Conservation (phyloP, 2,888 invertebrate species). For the Heliconius aoede region DNA sequence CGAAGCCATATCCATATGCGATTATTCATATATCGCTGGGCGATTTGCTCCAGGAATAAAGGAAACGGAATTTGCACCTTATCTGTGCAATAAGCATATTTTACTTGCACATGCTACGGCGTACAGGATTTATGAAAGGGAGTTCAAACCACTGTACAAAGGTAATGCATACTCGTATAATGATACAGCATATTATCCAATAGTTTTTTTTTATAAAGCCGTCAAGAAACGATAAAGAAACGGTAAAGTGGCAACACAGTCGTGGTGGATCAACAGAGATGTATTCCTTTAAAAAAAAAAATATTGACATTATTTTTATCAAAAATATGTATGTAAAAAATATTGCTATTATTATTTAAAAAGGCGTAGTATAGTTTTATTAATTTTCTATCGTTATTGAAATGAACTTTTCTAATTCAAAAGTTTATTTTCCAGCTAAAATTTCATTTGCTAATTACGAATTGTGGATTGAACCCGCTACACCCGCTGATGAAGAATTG, state of each 20-base stretch:
- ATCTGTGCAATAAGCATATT: slow-evolving; percentile 85
- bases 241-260: no score
- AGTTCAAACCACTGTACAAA: slow-evolving; percentile 75
- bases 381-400: background rate
- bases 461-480: slow-evolving; percentile 76
- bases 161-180: slow-evolving; percentile 61
- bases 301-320: background rate
- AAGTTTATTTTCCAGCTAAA: slow-evolving; percentile 50
- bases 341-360: background rate
- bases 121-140: slow-evolving; percentile 81
- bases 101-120: slow-evolving; percentile 86
- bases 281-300: no score
- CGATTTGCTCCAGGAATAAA: slow-evolving; percentile 62
- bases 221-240: no score
- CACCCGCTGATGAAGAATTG: slow-evolving; percentile 73
- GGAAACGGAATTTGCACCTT: slow-evolving; percentile 77
- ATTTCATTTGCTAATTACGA: slow-evolving; percentile 53
- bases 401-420: background rate
- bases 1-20: slow-evolving; percentile 83
- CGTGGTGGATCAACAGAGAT: no score
- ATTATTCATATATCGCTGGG: slow-evolving; percentile 67
- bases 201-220: no score
- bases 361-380: background rate
- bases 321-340: background rate
- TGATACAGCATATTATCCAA: no score